These are phyloP conservation scores for Mya arenaria DNA, from an alignment of 1,140 invertebrate species.

Conservation along the genomic window DNA sequence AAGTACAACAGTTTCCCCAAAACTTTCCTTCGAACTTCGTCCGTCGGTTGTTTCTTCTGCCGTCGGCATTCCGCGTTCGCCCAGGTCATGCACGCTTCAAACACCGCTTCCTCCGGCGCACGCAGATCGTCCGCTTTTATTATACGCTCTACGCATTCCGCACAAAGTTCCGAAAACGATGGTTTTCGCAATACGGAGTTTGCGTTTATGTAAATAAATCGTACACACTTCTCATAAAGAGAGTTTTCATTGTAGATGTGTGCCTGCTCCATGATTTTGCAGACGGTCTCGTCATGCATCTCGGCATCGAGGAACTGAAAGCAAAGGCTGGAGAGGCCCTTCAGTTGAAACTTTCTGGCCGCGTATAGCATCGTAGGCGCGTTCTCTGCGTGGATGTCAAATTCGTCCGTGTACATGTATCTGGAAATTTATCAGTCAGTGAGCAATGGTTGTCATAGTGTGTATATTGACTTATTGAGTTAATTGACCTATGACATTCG, in stretches of 20 bases:
- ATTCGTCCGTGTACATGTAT: slow-evolving; percentile 61
- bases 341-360: slow-evolving; percentile 92
- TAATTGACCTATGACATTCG: no score
- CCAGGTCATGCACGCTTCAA: slow-evolving; percentile 47
- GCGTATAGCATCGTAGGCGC: slow-evolving; percentile 92
- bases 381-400: slow-evolving; percentile 86
- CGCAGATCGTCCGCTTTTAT: slow-evolving; percentile 50
- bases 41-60: slow-evolving; percentile 48
- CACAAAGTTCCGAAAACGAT: slow-evolving; percentile 36
- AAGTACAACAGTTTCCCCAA: slow-evolving; percentile 53
- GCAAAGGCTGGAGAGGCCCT: slow-evolving; percentile 89
- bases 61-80: slow-evolving; percentile 53
- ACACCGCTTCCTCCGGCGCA: slow-evolving; percentile 50
- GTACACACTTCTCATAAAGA: slow-evolving; percentile 45
- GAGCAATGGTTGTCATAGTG: no score
- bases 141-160: slow-evolving; percentile 41
- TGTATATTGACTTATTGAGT: no score
- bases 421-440: slow-evolving; percentile 30
- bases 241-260: slow-evolving; percentile 54
- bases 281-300: slow-evolving; percentile 89
- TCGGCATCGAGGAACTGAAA: slow-evolving; percentile 90
- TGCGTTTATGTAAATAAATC: slow-evolving; percentile 42
- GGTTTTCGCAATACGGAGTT: slow-evolving; percentile 31
- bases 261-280: slow-evolving; percentile 60
- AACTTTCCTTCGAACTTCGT: slow-evolving; percentile 24